Evolutionary conservation across 2,113 vertebrate genomes (phyloP).

Genomic region (Siniperca knerii): DNA sequence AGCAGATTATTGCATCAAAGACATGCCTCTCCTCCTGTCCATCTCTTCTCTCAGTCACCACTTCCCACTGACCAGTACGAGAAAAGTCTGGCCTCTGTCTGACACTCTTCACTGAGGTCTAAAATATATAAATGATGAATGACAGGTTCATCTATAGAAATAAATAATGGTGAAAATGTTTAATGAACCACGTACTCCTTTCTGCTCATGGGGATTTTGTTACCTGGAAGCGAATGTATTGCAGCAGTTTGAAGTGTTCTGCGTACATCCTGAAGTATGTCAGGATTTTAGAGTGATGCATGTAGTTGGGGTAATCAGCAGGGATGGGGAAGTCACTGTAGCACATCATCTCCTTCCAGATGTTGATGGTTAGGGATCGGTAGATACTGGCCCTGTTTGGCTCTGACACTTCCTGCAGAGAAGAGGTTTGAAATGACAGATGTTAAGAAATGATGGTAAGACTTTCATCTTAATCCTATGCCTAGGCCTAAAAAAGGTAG

Average conservation of each 20-base stretch:
- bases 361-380: slow-evolving; percentile 90
- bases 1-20: slow-evolving; percentile 92
- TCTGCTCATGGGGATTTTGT: background rate
- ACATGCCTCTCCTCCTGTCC: slow-evolving; percentile 76
- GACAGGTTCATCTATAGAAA: too few species aligned
- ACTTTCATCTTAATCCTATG: too few species aligned
- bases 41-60: slow-evolving; percentile 82
- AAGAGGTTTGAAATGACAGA: too few species aligned
- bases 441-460: too few species aligned
- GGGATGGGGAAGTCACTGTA: slow-evolving; percentile 92
- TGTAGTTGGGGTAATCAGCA: slow-evolving; percentile 90
- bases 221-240: slow-evolving; percentile 87
- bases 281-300: slow-evolving; percentile 89
- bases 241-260: slow-evolving; percentile 85
- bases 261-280: slow-evolving; percentile 91
- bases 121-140: slow-evolving; percentile 19
- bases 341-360: slow-evolving; percentile 94
- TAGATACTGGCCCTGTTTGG: slow-evolving; percentile 82
- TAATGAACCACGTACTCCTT: background rate
- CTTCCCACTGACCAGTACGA: slow-evolving; percentile 89
- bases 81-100: slow-evolving; percentile 84
- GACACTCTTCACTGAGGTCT: slow-evolving; percentile 88
- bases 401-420: slow-evolving; percentile 24
- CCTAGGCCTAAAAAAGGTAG: too few species aligned
- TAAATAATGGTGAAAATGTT: too few species aligned